Conservation (phyloP, 1,140 invertebrate species). For the Drosophila murphyi region DNA sequence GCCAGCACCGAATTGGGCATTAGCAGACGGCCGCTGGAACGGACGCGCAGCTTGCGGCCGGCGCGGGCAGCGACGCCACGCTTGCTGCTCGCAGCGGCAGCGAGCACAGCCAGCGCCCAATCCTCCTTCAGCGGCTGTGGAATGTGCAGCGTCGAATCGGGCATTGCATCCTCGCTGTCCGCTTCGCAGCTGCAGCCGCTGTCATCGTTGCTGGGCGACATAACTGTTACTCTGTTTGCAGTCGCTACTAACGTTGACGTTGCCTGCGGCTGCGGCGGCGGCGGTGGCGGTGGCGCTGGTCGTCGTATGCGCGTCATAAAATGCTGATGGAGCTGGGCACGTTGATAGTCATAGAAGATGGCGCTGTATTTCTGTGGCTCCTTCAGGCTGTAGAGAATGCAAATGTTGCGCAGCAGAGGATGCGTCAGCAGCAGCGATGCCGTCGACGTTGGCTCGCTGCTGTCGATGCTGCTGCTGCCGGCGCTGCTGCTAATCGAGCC, state of each 20-base stretch:
- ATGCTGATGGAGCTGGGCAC: conserved; percentile 50
- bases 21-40: conserved; percentile 57
- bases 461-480: conserved; percentile 27
- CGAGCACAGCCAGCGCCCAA: conserved; percentile 62
- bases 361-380: conserved; percentile 73
- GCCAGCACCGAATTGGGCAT: conserved; percentile 67
- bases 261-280: neutral
- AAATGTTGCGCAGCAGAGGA: conserved; percentile 70
- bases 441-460: neutral
- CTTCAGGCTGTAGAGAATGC: conserved; percentile 69
- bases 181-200: conserved; percentile 66
- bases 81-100: conserved; percentile 56
- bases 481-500: conserved; percentile 63
- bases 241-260: neutral
- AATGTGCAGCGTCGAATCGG: conserved; percentile 16
- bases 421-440: conserved; percentile 34
- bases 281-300: conserved; percentile 47
- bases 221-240: neutral
- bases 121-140: conserved; percentile 60
- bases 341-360: conserved; percentile 79
- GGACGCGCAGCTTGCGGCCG: conserved; percentile 59
- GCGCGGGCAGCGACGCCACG: conserved; percentile 52
- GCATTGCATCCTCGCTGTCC: conserved; percentile 39
- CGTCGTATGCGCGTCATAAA: conserved; percentile 69
- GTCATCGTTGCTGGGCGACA: conserved; percentile 53